phyloP scores from a whole-genome alignment of 2,113 vertebrate genomes.

The Chionodraco myersi region DNA sequence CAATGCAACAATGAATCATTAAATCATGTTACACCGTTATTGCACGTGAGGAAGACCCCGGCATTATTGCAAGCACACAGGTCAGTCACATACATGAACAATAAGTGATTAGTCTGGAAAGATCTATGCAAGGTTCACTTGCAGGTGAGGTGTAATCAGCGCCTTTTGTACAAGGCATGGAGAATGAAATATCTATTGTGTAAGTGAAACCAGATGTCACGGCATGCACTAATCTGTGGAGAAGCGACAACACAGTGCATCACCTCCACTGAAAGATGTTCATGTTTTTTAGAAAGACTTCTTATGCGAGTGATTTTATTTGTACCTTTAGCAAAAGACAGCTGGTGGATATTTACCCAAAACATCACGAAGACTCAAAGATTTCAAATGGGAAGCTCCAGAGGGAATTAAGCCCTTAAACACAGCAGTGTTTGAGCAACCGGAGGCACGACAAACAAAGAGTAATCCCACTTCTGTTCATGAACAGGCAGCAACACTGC shows the following conservation, averaged over 20 bases:
- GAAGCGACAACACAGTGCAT: neutral
- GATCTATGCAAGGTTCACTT: constrained; percentile 10
- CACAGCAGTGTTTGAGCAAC: constrained; percentile 2
- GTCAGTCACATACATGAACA: constrained; percentile 26
- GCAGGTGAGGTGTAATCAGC: constrained; percentile 48
- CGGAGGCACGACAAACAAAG: neutral
- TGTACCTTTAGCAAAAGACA: constrained; percentile 9
- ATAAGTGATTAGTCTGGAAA: constrained; percentile 17
- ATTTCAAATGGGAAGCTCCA: neutral
- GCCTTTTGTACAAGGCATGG: constrained; percentile 27
- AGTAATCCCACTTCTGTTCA: neutral
- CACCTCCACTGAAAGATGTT: constrained; percentile 10
- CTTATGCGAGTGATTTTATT: constrained; percentile 1
- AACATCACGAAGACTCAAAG: neutral
- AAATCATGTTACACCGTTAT: constrained; percentile 3
- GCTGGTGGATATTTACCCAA: constrained; percentile 25
- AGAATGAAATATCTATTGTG: constrained; percentile 35
- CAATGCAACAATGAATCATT: constrained; percentile 33
- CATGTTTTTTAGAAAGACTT: neutral
- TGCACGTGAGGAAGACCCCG: neutral
- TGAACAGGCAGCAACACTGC: neutral
- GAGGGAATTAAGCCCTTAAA: neutral
- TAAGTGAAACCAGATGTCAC: constrained; percentile 26
- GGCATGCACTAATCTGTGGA: neutral
- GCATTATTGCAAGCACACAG: neutral